phyloP scores from a whole-genome alignment of 2,797 vertebrate species.

The Nyctibius grandis region DNA sequence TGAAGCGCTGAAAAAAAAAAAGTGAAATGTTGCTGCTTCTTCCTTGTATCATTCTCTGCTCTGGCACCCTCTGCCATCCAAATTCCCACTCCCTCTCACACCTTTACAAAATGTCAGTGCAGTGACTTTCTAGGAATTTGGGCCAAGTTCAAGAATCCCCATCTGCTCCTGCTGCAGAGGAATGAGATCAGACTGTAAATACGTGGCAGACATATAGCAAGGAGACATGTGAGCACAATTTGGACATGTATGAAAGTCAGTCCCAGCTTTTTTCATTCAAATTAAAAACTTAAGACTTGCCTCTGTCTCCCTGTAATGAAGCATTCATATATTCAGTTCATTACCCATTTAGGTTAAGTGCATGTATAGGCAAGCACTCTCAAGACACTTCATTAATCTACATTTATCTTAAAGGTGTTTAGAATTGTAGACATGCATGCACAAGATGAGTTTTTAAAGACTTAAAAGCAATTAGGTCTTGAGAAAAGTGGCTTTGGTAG shows the following conservation, averaged over 20 bases:
- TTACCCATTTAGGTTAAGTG: not conserved
- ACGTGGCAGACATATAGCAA: not conserved
- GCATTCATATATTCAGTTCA: conserved; percentile 13
- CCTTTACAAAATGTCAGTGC: conserved; percentile 26
- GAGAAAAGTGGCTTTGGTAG: conserved; percentile 5
- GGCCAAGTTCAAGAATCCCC: conserved; percentile 43
- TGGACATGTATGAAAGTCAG: not conserved
- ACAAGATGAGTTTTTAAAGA: conserved; percentile 13
- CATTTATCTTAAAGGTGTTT: conserved; percentile 20
- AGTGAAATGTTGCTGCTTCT: not conserved
- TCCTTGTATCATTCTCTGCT: not conserved
- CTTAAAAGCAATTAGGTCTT: conserved; percentile 14
- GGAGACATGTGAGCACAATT: not conserved
- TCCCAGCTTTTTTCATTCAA: not conserved
- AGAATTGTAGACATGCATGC: not conserved
- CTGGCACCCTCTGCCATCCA: not conserved
- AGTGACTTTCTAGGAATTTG: conserved; percentile 55
- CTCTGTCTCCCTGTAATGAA: not conserved
- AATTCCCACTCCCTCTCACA: conserved; percentile 12
- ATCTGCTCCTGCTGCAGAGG: conserved; percentile 13
- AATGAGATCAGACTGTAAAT: conserved; percentile 41
- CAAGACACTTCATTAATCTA: conserved; percentile 34
- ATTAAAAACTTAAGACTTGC: not conserved
- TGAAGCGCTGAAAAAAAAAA: not conserved
- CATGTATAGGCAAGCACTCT: conserved; percentile 42